Percentiles rank a stretch among this genome's conserved stretches.
These are phyloP conservation scores for Eulacestoma nigropectus DNA, from an alignment of 2,113 vertebrate species.

Conservation along the genomic window DNA sequence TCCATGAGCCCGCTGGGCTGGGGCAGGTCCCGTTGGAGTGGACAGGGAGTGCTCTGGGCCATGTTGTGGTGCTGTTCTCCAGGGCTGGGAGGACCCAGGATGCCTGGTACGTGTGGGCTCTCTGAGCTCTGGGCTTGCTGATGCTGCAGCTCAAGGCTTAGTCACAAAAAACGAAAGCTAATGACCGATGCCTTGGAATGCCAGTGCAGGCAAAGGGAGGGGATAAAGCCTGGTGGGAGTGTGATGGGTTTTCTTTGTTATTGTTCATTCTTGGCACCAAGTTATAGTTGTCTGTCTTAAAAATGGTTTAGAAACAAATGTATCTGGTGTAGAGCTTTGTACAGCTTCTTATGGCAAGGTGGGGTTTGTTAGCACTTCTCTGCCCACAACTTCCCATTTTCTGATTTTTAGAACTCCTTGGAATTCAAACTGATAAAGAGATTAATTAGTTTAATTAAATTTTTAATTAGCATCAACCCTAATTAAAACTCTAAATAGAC, in stretches of 20 bases:
- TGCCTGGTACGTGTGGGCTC: slow-evolving; percentile 79
- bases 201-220: background rate
- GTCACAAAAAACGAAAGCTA: background rate
- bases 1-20: slow-evolving; percentile 20
- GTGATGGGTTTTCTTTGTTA: background rate
- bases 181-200: background rate
- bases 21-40: slow-evolving; percentile 43
- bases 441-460: background rate
- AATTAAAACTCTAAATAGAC: background rate
- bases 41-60: slow-evolving; percentile 65
- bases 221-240: background rate
- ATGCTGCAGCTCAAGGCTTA: background rate
- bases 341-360: background rate
- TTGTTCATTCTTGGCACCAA: background rate
- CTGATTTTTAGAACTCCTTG: background rate
- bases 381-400: background rate
- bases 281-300: background rate
- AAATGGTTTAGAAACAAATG: background rate
- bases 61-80: slow-evolving; percentile 72
- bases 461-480: background rate
- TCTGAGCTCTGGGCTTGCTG: background rate
- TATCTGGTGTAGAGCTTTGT: background rate
- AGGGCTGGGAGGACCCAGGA: slow-evolving; percentile 73
- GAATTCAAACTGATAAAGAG: background rate
- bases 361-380: background rate